These are phyloP conservation scores for Scotopteryx bipunctaria DNA, from an alignment of 2,888 invertebrate genomes.

Conservation along the genomic window DNA sequence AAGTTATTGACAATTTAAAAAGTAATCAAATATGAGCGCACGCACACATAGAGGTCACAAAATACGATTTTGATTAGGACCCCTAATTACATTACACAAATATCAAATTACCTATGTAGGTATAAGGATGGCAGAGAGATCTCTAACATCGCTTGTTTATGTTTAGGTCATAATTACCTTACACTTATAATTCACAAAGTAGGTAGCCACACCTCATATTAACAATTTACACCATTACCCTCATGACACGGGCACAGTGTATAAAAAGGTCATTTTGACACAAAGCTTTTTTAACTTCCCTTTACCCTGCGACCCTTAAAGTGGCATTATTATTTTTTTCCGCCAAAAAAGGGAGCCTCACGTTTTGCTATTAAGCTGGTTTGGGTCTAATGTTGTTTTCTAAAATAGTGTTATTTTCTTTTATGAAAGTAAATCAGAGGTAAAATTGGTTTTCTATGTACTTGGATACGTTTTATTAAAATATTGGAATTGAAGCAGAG, in stretches of 20 bases:
- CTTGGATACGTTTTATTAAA: background rate
- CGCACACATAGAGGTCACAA: too few relatives aligned
- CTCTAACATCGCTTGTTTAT: too few relatives aligned
- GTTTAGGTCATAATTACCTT: too few relatives aligned
- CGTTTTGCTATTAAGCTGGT: slow-evolving; percentile 38
- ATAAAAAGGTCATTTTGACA: slow-evolving; percentile 48
- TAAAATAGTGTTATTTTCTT: slow-evolving; percentile 21
- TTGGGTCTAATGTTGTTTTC: slow-evolving; percentile 34
- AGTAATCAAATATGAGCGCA: too few relatives aligned
- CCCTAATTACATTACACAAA: too few relatives aligned
- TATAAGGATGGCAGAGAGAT: too few relatives aligned
- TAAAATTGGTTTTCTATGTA: slow-evolving; percentile 12
- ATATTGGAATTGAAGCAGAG: too few relatives aligned
- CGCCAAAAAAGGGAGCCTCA: slow-evolving; percentile 35
- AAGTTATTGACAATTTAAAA: too few relatives aligned
- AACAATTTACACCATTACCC: slow-evolving; percentile 34
- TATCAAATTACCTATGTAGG: too few relatives aligned
- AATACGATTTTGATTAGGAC: too few relatives aligned
- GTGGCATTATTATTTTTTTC: slow-evolving; percentile 43
- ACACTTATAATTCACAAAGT: too few relatives aligned
- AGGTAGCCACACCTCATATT: background rate
- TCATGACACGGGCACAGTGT: slow-evolving; percentile 29
- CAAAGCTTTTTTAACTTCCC: slow-evolving; percentile 45
- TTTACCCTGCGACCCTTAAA: slow-evolving; percentile 40
- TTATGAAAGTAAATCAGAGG: slow-evolving; percentile 12